Evolutionary conservation across 2,888 invertebrate genomes (phyloP).

Genomic region (Protophormia terraenovae): DNA sequence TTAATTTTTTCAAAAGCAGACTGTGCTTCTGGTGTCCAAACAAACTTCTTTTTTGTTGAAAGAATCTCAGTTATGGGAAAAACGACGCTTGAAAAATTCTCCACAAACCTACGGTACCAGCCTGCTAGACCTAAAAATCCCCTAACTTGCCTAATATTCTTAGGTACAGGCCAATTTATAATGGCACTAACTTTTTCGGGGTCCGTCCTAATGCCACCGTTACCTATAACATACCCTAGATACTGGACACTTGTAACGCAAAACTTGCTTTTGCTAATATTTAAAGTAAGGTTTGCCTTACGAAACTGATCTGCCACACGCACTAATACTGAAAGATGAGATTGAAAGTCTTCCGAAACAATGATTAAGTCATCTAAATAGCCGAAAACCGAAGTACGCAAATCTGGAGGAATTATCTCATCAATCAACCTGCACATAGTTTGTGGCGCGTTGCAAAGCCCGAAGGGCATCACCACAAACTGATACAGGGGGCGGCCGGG

Average conservation of each 20-base stretch:
- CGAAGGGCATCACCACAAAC: no score
- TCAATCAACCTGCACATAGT: constrained; percentile 59
- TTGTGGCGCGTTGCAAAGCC: no score
- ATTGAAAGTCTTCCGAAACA: no score
- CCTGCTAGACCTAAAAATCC: no score
- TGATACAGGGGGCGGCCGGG: constrained; percentile 62
- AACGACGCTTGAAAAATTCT: no score
- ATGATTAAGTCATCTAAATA: constrained; percentile 33
- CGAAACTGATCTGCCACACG: background rate
- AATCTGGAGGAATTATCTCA: constrained; percentile 44
- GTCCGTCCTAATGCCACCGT: no score
- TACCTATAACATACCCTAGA: no score
- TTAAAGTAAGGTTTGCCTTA: no score
- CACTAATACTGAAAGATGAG: constrained; percentile 25
- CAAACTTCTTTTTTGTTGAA: background rate
- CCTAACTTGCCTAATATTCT: constrained; percentile 49
- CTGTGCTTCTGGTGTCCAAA: background rate
- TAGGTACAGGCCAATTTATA: constrained; percentile 49
- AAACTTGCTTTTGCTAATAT: no score
- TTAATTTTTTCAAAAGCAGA: constrained; percentile 42
- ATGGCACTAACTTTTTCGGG: constrained; percentile 35
- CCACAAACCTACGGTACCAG: no score
- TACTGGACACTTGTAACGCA: no score
- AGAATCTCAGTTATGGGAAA: no score
- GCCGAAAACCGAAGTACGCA: constrained; percentile 53